Base-by-base conservation (phyloP, 2,113 vertebrate genomes). In the Gnathonemus longibarbis region DNA sequence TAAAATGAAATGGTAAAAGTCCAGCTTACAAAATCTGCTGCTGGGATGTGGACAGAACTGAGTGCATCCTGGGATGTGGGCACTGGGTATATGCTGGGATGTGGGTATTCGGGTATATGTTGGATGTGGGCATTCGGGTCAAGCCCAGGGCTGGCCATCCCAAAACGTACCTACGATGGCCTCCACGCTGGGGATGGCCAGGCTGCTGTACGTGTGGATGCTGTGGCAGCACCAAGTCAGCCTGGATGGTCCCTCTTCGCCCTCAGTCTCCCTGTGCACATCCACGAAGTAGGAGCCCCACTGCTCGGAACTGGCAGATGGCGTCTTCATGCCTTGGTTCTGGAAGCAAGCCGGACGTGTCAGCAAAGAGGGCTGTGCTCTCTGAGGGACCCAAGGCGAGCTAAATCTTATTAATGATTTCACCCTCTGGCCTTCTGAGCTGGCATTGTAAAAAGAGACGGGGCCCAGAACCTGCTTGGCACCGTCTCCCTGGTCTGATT, bases 271-370 rank as follows among this genome's bases (percentile, higher is more conserved):
- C 8, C 91, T 93, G 84, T 96, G 88, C 2, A 93, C 93, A 85
- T 99, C 98, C 84, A 96, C 89, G 92, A 99, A 99, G 94, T 97
- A 99, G 52, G 98, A 99, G 85, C 98, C 98, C 98, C 98, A 99
- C 92, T 97, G 97, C 80, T 96, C 94, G 89, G 98, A 99, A 5
- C 91, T 70, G 2, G 93, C 95, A 5, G 97, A 96, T 42, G 97
- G 97, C 58, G 95, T 92, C 94, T 97, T 96, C 92, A 95, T 95
- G 85, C 95, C 94, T 90, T 96, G 94, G 48, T 88, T 95, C 98
- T 98, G 95, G 92, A 94, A 8, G 92, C 93, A 93, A 93, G 74
- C 0, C 90, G 27, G 7, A 39, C 5, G 0, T 49, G 24, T 48
- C 45, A 88, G 53, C 45, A 70, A 35, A 89, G 11, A 19, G 7